These are phyloP conservation scores for Papilio demoleus DNA, from an alignment of 2,888 invertebrate genomes.

Conservation along the genomic window DNA sequence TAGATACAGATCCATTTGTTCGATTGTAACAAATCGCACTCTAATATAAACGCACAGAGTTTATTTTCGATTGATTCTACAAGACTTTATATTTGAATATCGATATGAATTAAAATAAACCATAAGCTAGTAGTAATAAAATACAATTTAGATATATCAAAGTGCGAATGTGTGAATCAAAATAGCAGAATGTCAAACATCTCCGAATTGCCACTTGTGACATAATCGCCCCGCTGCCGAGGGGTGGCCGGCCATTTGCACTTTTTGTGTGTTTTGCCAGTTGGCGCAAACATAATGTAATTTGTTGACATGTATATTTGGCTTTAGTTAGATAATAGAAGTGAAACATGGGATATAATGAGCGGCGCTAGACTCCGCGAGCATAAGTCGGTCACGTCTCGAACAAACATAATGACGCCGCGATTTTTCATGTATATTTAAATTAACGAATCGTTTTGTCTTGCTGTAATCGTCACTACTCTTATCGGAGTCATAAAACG, in stretches of 20 bases:
- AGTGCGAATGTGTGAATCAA: conserved; percentile 28
- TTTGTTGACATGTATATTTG: conserved; percentile 56
- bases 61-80: conserved; percentile 5
- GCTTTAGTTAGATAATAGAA: conserved; percentile 46
- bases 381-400: conserved; percentile 12
- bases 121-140: conserved; percentile 14
- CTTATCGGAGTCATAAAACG: conserved; percentile 29
- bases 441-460: conserved; percentile 16
- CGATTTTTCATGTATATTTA: conserved; percentile 6
- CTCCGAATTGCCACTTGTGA: conserved; percentile 68
- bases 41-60: background rate
- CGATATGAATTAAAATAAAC: conserved; percentile 28
- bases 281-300: conserved; percentile 61
- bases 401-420: background rate
- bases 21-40: conserved; percentile 19
- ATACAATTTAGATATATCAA: conserved; percentile 18
- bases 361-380: conserved; percentile 6
- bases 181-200: conserved; percentile 58
- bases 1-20: conserved; percentile 28
- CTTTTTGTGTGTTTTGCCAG: conserved; percentile 67
- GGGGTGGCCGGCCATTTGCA: conserved; percentile 67
- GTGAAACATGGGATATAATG: conserved; percentile 26
- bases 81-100: background rate
- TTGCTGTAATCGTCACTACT: background rate
- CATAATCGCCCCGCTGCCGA: conserved; percentile 60